Percentiles rank a stretch among this genome's conserved stretches.
phyloP scores from a whole-genome alignment of 2,113 vertebrate species.

The Scatophagus argus region DNA sequence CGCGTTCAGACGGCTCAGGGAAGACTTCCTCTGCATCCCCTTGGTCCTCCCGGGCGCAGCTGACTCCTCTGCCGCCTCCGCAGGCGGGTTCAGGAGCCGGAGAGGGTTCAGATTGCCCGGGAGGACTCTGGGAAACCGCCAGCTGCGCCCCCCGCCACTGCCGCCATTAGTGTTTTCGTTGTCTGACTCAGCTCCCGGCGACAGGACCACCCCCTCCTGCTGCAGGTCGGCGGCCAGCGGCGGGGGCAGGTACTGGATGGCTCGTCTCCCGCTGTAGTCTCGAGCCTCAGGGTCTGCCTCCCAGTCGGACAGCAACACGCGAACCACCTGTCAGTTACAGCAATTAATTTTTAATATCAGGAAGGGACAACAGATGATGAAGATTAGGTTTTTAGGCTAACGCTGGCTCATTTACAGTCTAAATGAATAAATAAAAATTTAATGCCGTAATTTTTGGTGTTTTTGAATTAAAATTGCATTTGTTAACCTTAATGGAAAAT shows the following conservation, averaged over 20 bases:
- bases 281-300: constrained; percentile 92
- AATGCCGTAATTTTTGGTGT: no score
- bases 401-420: background rate
- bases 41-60: constrained; percentile 69
- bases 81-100: constrained; percentile 82
- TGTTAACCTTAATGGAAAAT: no score
- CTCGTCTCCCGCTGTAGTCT: constrained; percentile 95
- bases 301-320: constrained; percentile 92
- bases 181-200: constrained; percentile 77
- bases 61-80: constrained; percentile 74
- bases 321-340: constrained; percentile 84
- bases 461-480: background rate
- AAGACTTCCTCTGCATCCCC: constrained; percentile 87
- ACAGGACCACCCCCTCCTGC: constrained; percentile 84
- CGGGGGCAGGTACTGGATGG: constrained; percentile 89
- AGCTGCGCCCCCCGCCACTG: constrained; percentile 75
- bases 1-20: constrained; percentile 88
- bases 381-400: no score
- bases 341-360: background rate
- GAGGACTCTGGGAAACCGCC: constrained; percentile 90
- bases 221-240: constrained; percentile 84
- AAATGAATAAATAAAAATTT: no score
- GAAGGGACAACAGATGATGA: no score
- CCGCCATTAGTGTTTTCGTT: constrained; percentile 63
- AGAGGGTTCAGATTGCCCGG: constrained; percentile 89